Conservation (phyloP, 1,140 invertebrate genomes). For the Antheraea pernyi region DNA sequence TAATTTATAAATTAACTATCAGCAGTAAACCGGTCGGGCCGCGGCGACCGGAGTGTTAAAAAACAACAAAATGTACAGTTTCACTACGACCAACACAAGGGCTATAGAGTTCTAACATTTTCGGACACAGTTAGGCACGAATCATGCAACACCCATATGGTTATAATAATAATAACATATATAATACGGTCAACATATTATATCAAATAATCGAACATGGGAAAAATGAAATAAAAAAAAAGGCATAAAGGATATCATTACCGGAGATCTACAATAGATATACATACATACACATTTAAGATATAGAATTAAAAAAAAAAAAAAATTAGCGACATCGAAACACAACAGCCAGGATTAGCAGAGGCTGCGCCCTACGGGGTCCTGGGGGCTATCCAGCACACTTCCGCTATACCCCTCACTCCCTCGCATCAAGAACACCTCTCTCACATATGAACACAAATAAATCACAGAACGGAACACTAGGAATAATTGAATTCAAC, state of each 20-base stretch:
- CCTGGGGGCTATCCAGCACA: conserved; percentile 67
- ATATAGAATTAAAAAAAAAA: conserved; percentile 49
- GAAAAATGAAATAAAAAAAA: conserved; percentile 35
- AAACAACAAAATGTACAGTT: conserved; percentile 64
- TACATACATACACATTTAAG: conserved; percentile 69
- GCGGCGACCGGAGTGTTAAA: conserved; percentile 40
- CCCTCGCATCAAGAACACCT: conserved; percentile 78
- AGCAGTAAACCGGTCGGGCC: conserved; percentile 46
- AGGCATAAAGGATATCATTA: conserved; percentile 46
- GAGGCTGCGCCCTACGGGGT: conserved; percentile 74
- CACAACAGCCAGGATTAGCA: conserved; percentile 77
- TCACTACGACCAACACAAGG: conserved; percentile 74
- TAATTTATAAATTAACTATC: conserved; percentile 60
- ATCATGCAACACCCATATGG: conserved; percentile 76
- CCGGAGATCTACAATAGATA: conserved; percentile 63
- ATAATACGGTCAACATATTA: conserved; percentile 38
- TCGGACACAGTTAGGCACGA: conserved; percentile 73
- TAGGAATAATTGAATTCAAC: conserved; percentile 61
- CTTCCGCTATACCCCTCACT: conserved; percentile 77
- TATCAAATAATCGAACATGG: conserved; percentile 40
- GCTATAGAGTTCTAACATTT: conserved; percentile 71
- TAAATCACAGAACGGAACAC: conserved; percentile 66
- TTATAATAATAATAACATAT: conserved; percentile 47
- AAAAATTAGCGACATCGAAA: conserved; percentile 72
- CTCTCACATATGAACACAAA: conserved; percentile 78